phyloP scores from a whole-genome alignment of 2,797 vertebrate genomes.

The Muscicapa comitata region DNA sequence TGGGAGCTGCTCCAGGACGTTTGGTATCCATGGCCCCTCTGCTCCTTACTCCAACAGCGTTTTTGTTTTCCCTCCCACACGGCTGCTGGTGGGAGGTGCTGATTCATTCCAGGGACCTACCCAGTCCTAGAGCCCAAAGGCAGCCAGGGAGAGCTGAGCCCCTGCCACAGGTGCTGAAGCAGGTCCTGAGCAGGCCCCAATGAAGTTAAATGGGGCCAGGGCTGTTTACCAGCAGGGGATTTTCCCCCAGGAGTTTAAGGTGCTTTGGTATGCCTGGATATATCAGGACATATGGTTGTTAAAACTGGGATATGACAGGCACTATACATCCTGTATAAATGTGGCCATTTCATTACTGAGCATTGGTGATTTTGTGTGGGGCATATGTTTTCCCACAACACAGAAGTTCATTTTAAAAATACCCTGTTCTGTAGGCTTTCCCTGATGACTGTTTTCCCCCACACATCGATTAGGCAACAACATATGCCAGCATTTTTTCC shows the following conservation, averaged over 20 bases:
- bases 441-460: background rate
- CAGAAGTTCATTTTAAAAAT: constrained; percentile 52
- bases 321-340: background rate
- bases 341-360: background rate
- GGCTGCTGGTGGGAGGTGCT: constrained; percentile 7
- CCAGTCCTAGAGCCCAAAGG: background rate
- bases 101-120: background rate
- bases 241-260: background rate
- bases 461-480: background rate
- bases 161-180: background rate
- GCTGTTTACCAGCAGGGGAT: background rate
- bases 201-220: background rate
- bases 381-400: constrained; percentile 33
- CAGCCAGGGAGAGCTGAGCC: background rate
- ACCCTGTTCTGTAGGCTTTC: background rate
- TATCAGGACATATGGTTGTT: background rate
- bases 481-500: constrained; percentile 21
- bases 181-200: background rate
- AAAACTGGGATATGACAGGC: background rate
- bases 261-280: background rate
- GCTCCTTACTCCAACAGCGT: background rate
- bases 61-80: background rate
- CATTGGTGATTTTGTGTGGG: background rate
- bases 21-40: background rate
- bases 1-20: background rate